Evolutionary conservation across 2,113 vertebrate species (phyloP).

Genomic region (Pyxicephalus adspersus): DNA sequence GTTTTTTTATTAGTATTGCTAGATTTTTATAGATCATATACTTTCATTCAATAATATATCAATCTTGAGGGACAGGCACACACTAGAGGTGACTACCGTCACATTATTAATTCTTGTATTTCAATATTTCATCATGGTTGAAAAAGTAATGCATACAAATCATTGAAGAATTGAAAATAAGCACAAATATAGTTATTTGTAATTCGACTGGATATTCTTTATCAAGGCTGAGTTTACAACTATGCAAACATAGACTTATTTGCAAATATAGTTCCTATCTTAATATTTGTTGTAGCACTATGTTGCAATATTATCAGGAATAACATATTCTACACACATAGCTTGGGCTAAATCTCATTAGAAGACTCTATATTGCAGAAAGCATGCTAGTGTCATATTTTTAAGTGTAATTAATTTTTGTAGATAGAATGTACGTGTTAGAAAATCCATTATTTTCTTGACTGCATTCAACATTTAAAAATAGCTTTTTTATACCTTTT

Average conservation of each 20-base stretch:
- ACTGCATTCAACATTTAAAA: neutral
- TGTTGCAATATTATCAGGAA: neutral
- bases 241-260: neutral
- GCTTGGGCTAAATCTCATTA: neutral
- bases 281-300: neutral
- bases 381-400: neutral
- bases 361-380: neutral
- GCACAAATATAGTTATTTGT: neutral
- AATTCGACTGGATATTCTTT: neutral
- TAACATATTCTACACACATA: slow-evolving; percentile 8
- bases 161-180: neutral
- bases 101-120: neutral
- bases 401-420: neutral
- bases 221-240: neutral
- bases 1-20: too few relatives aligned
- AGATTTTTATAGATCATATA: too few relatives aligned
- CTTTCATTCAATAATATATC: too few relatives aligned
- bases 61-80: neutral
- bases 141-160: slow-evolving; percentile 3
- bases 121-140: slow-evolving; percentile 2
- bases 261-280: neutral
- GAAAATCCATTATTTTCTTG: too few relatives aligned
- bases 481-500: neutral
- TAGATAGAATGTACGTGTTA: neutral
- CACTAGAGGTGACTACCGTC: neutral